Evolutionary conservation across 2,113 vertebrate genomes (phyloP).

Genomic region (Podiceps cristatus): DNA sequence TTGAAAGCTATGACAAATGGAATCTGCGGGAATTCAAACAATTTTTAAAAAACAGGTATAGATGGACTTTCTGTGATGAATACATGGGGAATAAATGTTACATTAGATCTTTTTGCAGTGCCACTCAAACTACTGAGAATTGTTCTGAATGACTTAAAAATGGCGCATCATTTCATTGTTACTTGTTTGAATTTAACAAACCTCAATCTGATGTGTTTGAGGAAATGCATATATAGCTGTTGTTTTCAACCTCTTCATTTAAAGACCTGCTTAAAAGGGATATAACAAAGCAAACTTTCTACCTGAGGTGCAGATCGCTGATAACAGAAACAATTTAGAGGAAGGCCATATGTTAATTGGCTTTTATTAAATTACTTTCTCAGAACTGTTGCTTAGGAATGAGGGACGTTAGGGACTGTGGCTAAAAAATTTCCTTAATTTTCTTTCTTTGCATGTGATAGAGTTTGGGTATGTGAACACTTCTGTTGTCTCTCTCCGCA

Average conservation of each 20-base stretch:
- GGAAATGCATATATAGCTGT: not conserved
- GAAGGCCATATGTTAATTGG: not conserved
- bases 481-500: not conserved
- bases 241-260: not conserved
- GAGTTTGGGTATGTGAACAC: not conserved
- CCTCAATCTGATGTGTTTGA: not conserved
- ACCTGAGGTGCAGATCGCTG: not conserved
- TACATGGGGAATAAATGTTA: fast-evolving
- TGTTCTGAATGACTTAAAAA: not conserved
- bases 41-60: constrained; percentile 89
- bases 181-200: not conserved
- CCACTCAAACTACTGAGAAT: fast-evolving
- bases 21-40: constrained; percentile 88
- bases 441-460: not conserved
- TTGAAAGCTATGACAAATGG: constrained; percentile 90
- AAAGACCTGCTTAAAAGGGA: not conserved
- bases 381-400: not conserved
- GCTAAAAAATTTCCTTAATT: not conserved
- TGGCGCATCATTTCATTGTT: not conserved
- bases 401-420: not conserved
- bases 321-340: not conserved
- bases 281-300: not conserved
- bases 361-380: not conserved
- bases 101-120: fast-evolving
- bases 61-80: not conserved